Percentiles rank a stretch among this genome's conserved stretches.
Evolutionary conservation across 2,888 invertebrate genomes (phyloP).

Genomic region (Corbicula japonica): DNA sequence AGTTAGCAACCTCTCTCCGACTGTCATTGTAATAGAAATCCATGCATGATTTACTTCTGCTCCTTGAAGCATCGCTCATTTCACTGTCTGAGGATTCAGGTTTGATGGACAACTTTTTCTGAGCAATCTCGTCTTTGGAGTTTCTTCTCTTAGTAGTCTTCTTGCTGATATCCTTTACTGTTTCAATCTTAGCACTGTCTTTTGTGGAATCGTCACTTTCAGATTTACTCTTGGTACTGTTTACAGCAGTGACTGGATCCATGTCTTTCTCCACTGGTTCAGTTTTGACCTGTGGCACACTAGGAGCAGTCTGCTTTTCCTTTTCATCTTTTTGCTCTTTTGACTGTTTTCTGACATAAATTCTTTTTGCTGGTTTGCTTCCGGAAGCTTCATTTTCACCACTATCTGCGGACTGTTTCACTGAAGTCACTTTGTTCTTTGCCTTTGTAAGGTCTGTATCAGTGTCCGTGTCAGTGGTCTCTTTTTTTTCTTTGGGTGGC

Average conservation of each 20-base stretch:
- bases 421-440: not conserved
- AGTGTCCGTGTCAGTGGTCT: slow-evolving; percentile 25
- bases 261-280: no score
- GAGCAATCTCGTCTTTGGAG: no score
- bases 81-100: slow-evolving; percentile 9
- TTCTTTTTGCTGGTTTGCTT: slow-evolving; percentile 8
- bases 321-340: slow-evolving; percentile 56
- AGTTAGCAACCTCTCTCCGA: slow-evolving; percentile 22
- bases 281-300: no score
- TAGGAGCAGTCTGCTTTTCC: slow-evolving; percentile 48
- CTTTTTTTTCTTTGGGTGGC: slow-evolving; percentile 16
- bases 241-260: no score
- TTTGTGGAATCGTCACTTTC: no score
- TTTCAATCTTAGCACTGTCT: no score
- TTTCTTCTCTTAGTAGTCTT: no score
- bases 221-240: no score
- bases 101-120: not conserved
- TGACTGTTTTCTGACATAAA: slow-evolving; percentile 21
- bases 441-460: slow-evolving; percentile 4
- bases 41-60: slow-evolving; percentile 32
- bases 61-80: not conserved
- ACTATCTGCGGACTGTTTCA: not conserved
- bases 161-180: no score
- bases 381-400: not conserved
- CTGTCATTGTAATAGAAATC: slow-evolving; percentile 49